phyloP scores from a whole-genome alignment of 2,888 invertebrate genomes.

The Exocentrus adspersus region DNA sequence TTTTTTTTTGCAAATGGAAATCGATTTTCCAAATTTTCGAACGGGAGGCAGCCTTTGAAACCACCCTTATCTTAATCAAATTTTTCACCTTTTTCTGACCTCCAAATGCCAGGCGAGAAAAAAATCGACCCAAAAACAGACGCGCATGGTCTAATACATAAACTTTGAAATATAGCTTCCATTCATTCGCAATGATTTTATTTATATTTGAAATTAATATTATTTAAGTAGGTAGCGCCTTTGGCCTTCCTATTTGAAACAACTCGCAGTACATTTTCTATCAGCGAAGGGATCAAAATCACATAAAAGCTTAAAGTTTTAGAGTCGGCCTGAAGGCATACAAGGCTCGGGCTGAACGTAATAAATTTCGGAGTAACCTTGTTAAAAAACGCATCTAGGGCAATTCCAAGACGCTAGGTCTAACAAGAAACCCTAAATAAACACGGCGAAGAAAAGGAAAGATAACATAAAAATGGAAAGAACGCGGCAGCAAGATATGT shows the following conservation, averaged over 20 bases:
- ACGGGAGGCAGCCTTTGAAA: too few species aligned
- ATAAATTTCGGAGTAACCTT: conserved; percentile 20
- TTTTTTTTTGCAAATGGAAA: too few species aligned
- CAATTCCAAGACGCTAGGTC: conserved; percentile 7
- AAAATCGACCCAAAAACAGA: too few species aligned
- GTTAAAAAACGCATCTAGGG: conserved; percentile 21
- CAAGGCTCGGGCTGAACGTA: conserved; percentile 5
- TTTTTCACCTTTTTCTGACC: too few species aligned
- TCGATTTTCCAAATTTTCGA: too few species aligned
- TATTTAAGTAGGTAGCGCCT: too few species aligned
- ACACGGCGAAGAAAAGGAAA: conserved; percentile 5
- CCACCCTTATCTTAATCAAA: too few species aligned
- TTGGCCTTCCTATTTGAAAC: neutral
- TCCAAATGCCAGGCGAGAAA: too few species aligned
- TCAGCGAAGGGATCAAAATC: neutral
- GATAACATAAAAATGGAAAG: conserved; percentile 11
- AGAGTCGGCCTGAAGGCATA: neutral
- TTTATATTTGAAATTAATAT: too few species aligned
- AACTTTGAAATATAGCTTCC: too few species aligned
- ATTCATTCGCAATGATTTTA: too few species aligned
- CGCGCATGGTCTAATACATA: too few species aligned
- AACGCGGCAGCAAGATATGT: neutral
- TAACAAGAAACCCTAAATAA: conserved; percentile 16
- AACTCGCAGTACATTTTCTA: neutral
- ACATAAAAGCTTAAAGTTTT: conserved; percentile 2